Conservation (phyloP, 2,113 vertebrate species). For the Ariopsis seemanni region DNA sequence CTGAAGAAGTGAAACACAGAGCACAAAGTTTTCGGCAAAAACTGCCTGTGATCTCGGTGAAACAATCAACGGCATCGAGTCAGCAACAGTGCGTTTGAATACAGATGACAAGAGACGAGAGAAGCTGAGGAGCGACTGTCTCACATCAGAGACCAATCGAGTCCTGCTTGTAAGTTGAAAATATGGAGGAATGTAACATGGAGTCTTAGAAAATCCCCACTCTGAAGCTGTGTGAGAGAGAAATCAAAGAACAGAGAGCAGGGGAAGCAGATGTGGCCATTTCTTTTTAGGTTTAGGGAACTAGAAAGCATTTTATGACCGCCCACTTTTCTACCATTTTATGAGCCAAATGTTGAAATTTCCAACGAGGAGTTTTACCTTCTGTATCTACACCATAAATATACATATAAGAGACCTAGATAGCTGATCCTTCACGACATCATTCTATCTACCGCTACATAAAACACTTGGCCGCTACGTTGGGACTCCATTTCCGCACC, state of each 20-base stretch:
- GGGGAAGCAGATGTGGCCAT: neutral
- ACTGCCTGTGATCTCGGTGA: slow-evolving; percentile 23
- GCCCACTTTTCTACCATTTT: neutral
- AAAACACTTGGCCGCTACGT: neutral
- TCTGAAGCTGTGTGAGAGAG: neutral
- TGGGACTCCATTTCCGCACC: neutral
- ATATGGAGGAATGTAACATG: slow-evolving; percentile 9
- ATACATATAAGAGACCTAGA: neutral
- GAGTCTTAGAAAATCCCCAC: neutral
- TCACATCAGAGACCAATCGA: neutral
- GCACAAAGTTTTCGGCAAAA: slow-evolving; percentile 30
- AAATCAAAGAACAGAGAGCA: no score
- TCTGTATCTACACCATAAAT: slow-evolving; percentile 7
- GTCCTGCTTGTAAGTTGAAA: neutral
- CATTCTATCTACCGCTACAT: neutral
- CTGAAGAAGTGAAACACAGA: slow-evolving; percentile 29
- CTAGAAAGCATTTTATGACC: neutral
- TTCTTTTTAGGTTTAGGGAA: neutral
- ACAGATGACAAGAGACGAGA: neutral
- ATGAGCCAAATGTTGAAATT: neutral
- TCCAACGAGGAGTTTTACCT: neutral
- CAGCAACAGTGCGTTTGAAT: slow-evolving; percentile 7
- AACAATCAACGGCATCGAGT: slow-evolving; percentile 19
- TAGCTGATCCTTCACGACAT: neutral
- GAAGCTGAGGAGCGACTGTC: neutral